These are phyloP conservation scores for Chiloscyllium plagiosum DNA, from an alignment of 2,113 vertebrate species.

Conservation along the genomic window DNA sequence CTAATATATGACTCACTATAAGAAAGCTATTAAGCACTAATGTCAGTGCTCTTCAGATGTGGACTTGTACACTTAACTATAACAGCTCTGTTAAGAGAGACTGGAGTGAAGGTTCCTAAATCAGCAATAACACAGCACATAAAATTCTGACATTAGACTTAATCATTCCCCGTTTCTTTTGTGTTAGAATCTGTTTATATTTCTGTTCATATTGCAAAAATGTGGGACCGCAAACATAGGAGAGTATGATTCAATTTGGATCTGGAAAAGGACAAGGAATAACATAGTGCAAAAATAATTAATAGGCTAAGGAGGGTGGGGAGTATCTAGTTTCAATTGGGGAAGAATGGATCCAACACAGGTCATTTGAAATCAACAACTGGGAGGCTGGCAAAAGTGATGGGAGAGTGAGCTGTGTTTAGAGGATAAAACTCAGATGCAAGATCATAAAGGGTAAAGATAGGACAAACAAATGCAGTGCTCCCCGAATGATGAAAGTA, in stretches of 20 bases:
- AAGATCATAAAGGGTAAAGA: no score
- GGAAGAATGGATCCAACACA: not conserved
- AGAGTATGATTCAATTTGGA: not conserved
- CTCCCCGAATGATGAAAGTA: no score
- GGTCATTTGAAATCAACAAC: not conserved
- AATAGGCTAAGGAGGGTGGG: not conserved
- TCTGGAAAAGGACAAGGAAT: not conserved
- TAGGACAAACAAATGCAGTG: no score
- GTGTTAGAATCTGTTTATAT: not conserved
- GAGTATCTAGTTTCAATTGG: no score
- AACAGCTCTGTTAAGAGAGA: not conserved
- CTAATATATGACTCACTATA: not conserved
- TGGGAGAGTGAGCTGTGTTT: no score
- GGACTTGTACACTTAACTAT: not conserved
- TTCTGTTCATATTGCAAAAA: not conserved
- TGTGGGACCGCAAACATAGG: not conserved
- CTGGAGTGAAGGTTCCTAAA: not conserved
- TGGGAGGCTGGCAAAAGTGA: no score
- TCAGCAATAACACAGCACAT: not conserved
- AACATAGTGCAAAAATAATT: not conserved
- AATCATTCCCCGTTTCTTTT: not conserved
- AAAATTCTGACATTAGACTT: not conserved
- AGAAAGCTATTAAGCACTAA: not conserved
- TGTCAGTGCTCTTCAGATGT: not conserved
- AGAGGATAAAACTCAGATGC: no score